phyloP scores from a whole-genome alignment of 2,113 vertebrate genomes.

The Thunnus maccoyii region DNA sequence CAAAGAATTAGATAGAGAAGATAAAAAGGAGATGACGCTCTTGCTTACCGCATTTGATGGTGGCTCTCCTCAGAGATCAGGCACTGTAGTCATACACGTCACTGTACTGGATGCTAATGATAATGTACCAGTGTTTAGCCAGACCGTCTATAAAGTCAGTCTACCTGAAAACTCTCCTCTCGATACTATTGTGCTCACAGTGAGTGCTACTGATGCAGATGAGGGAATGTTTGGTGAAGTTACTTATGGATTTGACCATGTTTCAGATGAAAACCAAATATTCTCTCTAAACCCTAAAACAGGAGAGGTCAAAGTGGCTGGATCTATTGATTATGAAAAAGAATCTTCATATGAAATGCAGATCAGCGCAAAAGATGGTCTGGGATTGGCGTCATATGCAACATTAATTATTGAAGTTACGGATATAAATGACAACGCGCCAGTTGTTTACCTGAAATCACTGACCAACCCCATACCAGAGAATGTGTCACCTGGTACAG shows the following conservation, averaged over 20 bases:
- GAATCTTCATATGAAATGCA: conserved; percentile 48
- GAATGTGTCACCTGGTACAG: too few relatives aligned
- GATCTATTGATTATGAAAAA: conserved; percentile 76
- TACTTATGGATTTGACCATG: conserved; percentile 77
- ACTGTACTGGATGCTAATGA: too few relatives aligned
- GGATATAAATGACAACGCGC: conserved; percentile 87
- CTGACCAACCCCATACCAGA: too few relatives aligned
- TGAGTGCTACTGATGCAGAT: conserved; percentile 84
- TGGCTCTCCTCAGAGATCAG: too few relatives aligned
- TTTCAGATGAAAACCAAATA: conserved; percentile 64
- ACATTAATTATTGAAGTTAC: conserved; percentile 79
- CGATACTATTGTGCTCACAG: conserved; percentile 65
- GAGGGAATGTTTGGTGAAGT: conserved; percentile 80
- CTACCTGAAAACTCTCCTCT: too few relatives aligned
- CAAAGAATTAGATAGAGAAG: background rate
- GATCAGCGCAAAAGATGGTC: conserved; percentile 82
- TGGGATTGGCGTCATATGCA: conserved; percentile 72
- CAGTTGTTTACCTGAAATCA: conserved; percentile 76
- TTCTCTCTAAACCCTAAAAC: conserved; percentile 76
- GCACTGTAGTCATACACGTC: too few relatives aligned
- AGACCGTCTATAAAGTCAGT: too few relatives aligned
- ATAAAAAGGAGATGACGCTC: too few relatives aligned
- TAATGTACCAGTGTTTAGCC: too few relatives aligned
- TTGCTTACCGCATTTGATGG: too few relatives aligned
- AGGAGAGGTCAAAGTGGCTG: conserved; percentile 61